Evolutionary conservation across 2,888 invertebrate genomes (phyloP), one percentile per base, ranked within the genome.

Genomic region (Drosophila parthenogenetica): DNA sequence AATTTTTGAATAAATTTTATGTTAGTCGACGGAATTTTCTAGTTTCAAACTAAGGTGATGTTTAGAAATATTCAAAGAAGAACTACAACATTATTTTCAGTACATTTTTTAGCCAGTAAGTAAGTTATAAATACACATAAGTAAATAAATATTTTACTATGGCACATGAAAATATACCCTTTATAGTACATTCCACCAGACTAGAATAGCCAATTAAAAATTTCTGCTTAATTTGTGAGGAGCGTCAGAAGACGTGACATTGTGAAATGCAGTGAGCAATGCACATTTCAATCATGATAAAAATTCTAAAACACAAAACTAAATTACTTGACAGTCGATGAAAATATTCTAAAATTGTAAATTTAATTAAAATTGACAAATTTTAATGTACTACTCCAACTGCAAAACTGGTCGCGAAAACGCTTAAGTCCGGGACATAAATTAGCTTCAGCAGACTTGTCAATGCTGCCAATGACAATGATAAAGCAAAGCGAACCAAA

Each of bases 361-460:
- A 80, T 81, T 89, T 75, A 90, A 89, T 90, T 83, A 89, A 89
- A 89, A 89, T 82, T 86, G 89, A 90, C 90, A 90, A 90, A 90
- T 90, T 90, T 89, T 69, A 58, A 75, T 74, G 61, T 45, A 69
- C 68, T 72, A 14, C 62, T 8, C 19, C 32, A 16, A 19, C 42
- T 39, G 17, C n/a, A 22, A 10, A 57, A 57, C 55, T 57, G 43
- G 62, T 37, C 25, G 35, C n/a, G 16, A 5, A 25, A 37, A 46
- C 37, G 32, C 37, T 48, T 14, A 19, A 17, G 53, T 51, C 42
- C 49, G 19, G 50, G 54, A 59, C 67, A 79, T 79, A 78, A 81
- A 82, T 71, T 77, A 79, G 79, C 55, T 66, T 57, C 72, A 46
- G 46, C 48, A 42, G 43, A 60, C 58, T 70, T 70, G 71, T 70